These are phyloP conservation scores for Embidobia sp. DNA, from an alignment of 2,888 invertebrate species.

Conservation along the genomic window DNA sequence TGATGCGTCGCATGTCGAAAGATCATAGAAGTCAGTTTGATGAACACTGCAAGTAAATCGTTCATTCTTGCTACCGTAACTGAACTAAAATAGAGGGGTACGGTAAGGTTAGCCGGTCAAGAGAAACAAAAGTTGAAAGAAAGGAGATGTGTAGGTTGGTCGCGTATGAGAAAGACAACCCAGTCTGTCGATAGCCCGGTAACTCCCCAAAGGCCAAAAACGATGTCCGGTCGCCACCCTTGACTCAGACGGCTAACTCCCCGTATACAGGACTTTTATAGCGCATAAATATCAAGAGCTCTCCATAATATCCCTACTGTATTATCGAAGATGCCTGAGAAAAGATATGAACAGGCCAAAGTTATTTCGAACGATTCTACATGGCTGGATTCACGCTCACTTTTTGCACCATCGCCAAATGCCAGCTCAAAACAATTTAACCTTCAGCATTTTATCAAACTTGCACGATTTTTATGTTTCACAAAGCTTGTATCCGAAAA, in stretches of 20 bases:
- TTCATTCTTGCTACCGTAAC: slow-evolving; percentile 77
- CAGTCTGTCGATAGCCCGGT: slow-evolving; percentile 68
- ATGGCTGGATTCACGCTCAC: slow-evolving; percentile 57
- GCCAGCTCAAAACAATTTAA: slow-evolving; percentile 53
- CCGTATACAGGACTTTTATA: slow-evolving; percentile 79
- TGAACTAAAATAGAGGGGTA: slow-evolving; percentile 68
- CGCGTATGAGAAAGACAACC: slow-evolving; percentile 60
- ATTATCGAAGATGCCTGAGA: slow-evolving; percentile 77
- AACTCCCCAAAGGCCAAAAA: slow-evolving; percentile 71
- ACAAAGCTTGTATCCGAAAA: slow-evolving; percentile 23
- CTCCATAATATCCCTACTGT: slow-evolving; percentile 78
- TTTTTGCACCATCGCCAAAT: slow-evolving; percentile 51
- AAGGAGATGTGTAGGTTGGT: slow-evolving; percentile 28
- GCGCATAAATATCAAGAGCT: slow-evolving; percentile 81
- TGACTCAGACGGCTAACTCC: slow-evolving; percentile 75
- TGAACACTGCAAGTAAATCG: slow-evolving; percentile 79
- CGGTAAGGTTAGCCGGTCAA: slow-evolving; percentile 45
- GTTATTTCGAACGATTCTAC: slow-evolving; percentile 60
- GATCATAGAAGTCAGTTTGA: slow-evolving; percentile 67
- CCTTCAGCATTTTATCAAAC: slow-evolving; percentile 33
- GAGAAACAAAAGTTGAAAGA: slow-evolving; percentile 56
- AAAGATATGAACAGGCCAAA: slow-evolving; percentile 63
- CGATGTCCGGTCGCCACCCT: slow-evolving; percentile 79
- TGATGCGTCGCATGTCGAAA: slow-evolving; percentile 41
- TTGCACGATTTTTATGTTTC: slow-evolving; percentile 27